These are phyloP conservation scores for Lagopus leucura DNA, from an alignment of 2,113 vertebrate species.

Conservation along the genomic window DNA sequence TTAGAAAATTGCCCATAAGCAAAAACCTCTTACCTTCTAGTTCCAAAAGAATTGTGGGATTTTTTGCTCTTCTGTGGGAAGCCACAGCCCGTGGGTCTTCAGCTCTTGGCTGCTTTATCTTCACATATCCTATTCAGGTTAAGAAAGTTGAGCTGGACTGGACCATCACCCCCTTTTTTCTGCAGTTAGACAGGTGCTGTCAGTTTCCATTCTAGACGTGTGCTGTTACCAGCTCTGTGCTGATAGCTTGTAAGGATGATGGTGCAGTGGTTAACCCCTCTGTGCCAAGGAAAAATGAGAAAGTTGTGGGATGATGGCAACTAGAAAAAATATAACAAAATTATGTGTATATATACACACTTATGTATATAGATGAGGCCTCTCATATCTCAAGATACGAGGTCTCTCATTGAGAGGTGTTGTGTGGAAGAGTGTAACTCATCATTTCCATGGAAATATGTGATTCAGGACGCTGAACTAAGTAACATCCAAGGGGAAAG, in stretches of 20 bases:
- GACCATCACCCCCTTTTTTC: background rate
- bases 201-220: background rate
- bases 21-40: background rate
- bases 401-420: background rate
- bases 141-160: background rate
- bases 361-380: too few species aligned
- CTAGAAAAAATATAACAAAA: background rate
- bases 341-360: background rate
- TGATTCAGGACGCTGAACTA: background rate
- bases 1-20: background rate
- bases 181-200: background rate
- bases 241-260: fast-evolving
- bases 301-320: background rate
- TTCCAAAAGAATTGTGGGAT: background rate
- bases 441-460: background rate
- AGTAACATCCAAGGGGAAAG: background rate
- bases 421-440: background rate
- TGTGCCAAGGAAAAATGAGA: background rate
- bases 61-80: background rate
- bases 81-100: background rate
- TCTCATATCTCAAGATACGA: background rate
- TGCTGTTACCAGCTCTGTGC: background rate
- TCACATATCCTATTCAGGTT: background rate
- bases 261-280: background rate
- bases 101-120: background rate